phyloP scores from a whole-genome alignment of 2,888 invertebrate genomes.

The Andrena praecox region DNA sequence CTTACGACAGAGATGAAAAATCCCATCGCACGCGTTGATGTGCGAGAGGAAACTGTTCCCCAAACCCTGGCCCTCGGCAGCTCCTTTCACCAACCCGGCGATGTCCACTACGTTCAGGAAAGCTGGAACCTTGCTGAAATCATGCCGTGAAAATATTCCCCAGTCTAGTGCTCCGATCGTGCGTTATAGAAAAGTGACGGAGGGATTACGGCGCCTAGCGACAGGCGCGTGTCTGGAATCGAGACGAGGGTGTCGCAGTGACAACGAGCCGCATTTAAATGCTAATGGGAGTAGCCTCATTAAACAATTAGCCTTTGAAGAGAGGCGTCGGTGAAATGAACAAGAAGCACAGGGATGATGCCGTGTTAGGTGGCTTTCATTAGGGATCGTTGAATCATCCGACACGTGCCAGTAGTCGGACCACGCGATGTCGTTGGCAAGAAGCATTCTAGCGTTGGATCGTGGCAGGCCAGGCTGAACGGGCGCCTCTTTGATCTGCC shows the following conservation, averaged over 20 bases:
- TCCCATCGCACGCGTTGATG: constrained; percentile 99
- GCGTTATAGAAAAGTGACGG: constrained; percentile 26
- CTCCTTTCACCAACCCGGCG: constrained; percentile 99
- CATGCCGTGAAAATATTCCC: constrained; percentile 23
- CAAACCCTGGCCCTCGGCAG: constrained; percentile 98
- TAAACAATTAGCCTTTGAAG: constrained; percentile 83
- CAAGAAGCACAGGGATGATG: constrained; percentile 48
- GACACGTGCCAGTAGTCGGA: constrained; percentile 77
- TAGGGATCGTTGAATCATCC: constrained; percentile 77
- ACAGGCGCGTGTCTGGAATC: constrained; percentile 56
- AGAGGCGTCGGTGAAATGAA: constrained; percentile 67
- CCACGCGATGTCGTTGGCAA: constrained; percentile 48
- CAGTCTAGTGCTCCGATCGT: not conserved
- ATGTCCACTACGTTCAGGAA: constrained; percentile 99
- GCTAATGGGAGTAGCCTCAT: constrained; percentile 81
- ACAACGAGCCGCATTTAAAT: constrained; percentile 80
- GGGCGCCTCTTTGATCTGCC: constrained; percentile 70
- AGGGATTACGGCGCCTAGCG: constrained; percentile 16
- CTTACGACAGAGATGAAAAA: constrained; percentile 98
- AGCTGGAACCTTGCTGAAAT: constrained; percentile 98
- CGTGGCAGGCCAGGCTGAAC: constrained; percentile 41
- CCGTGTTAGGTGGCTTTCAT: constrained; percentile 80
- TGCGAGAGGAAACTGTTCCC: constrained; percentile 99
- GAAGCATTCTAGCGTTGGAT: constrained; percentile 33
- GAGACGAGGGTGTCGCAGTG: constrained; percentile 58